phyloP scores from a whole-genome alignment of 1,140 invertebrate species.

The Mactra quadrangularis region DNA sequence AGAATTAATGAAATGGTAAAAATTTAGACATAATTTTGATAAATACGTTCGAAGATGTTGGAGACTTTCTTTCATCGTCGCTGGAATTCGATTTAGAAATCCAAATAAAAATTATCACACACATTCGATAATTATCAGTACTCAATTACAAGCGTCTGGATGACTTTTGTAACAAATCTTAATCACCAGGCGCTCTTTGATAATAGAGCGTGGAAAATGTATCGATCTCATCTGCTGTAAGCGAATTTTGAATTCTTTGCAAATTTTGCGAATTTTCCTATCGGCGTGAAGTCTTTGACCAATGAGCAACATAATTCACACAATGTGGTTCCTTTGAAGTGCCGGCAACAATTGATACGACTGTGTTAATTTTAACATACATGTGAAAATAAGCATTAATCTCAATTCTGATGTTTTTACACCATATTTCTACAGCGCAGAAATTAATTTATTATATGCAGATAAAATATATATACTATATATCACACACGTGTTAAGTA shows the following conservation, averaged over 20 bases:
- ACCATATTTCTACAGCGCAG: too few species aligned
- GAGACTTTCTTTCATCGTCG: slow-evolving; percentile 10
- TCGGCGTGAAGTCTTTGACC: slow-evolving; percentile 6
- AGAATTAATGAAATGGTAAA: too few species aligned
- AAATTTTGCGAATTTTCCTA: not conserved
- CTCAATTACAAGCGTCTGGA: not conserved
- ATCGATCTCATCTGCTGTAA: not conserved
- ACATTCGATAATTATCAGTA: slow-evolving; percentile 20
- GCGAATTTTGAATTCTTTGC: not conserved
- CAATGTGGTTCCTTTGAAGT: not conserved
- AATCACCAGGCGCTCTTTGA: slow-evolving; percentile 22
- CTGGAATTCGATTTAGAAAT: slow-evolving; percentile 9
- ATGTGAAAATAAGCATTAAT: not conserved
- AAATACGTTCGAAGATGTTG: not conserved
- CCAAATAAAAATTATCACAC: slow-evolving; percentile 33
- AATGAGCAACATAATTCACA: slow-evolving; percentile 7
- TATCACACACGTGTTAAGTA: too few species aligned
- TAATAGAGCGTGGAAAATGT: not conserved
- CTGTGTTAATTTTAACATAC: slow-evolving; percentile 17
- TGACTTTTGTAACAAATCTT: too few species aligned
- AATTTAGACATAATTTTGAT: slow-evolving; percentile 16
- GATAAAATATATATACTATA: too few species aligned
- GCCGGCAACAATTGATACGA: not conserved
- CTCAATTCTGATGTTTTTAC: too few species aligned
- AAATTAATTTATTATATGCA: too few species aligned